These are phyloP conservation scores for Aethes cnicana DNA, from an alignment of 2,888 invertebrate species.

Conservation along the genomic window DNA sequence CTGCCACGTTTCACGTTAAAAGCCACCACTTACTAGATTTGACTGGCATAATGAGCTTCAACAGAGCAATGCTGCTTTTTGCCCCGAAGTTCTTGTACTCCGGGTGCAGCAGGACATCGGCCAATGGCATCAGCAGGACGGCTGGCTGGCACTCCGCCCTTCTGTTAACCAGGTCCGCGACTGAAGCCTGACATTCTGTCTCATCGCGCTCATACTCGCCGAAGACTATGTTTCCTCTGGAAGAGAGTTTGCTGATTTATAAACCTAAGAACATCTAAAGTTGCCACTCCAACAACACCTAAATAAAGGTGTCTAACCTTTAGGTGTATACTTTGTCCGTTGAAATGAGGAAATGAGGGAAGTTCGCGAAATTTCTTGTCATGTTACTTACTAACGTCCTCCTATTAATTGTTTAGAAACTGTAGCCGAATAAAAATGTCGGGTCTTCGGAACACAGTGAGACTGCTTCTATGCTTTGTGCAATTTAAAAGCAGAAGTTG, in stretches of 20 bases:
- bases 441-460: too few relatives aligned
- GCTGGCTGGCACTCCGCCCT: slow-evolving; percentile 60
- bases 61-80: slow-evolving; percentile 57
- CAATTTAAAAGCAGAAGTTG: too few relatives aligned
- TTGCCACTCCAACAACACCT: background rate
- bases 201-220: slow-evolving; percentile 72
- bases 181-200: slow-evolving; percentile 50
- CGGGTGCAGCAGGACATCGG: slow-evolving; percentile 68
- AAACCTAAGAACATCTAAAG: background rate
- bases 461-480: too few relatives aligned
- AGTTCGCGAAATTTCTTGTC: too few relatives aligned
- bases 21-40: slow-evolving; percentile 53
- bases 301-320: too few relatives aligned
- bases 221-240: slow-evolving; percentile 66
- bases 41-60: slow-evolving; percentile 58
- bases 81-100: slow-evolving; percentile 69
- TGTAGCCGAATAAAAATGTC: too few relatives aligned
- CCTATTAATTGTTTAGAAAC: too few relatives aligned
- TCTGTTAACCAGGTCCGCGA: slow-evolving; percentile 41
- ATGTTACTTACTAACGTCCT: too few relatives aligned
- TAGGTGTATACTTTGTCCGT: too few relatives aligned
- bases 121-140: slow-evolving; percentile 62
- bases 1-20: background rate
- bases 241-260: background rate
- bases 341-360: too few relatives aligned